A percentile compares a stretch with the other conserved stretches of the same genome.
These are phyloP conservation scores for Datnioides undecimradiatus DNA, from an alignment of 2,113 vertebrate species.

Conservation along the genomic window DNA sequence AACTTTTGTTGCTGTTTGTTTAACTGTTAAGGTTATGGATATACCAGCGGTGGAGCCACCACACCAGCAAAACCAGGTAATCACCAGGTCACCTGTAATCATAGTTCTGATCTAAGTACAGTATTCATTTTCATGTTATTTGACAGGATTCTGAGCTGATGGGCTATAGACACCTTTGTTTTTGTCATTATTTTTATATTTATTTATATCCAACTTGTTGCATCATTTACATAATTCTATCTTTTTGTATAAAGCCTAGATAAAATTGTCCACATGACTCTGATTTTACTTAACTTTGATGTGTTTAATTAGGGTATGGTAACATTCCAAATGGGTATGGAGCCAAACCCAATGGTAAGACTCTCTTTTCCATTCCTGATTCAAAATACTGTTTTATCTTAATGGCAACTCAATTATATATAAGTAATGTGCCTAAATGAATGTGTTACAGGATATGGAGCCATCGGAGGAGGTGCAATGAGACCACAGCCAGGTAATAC, in stretches of 20 bases:
- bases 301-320: conserved; percentile 49
- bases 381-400: not conserved
- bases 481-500: conserved; percentile 54
- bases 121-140: too few species aligned
- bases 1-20: conserved; percentile 6
- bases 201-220: too few species aligned
- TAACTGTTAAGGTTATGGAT: conserved; percentile 56
- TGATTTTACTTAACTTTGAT: not conserved
- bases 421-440: not conserved
- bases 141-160: too few species aligned
- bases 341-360: conserved; percentile 57
- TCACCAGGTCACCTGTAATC: not conserved
- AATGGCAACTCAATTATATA: not conserved
- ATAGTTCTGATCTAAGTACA: too few species aligned
- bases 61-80: conserved; percentile 68
- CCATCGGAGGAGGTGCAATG: conserved; percentile 41
- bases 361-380: not conserved
- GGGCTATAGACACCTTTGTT: too few species aligned
- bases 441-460: conserved; percentile 60
- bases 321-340: conserved; percentile 61
- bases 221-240: too few species aligned
- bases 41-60: conserved; percentile 44
- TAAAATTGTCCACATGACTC: too few species aligned
- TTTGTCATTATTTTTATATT: too few species aligned
- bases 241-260: not conserved